A percentile compares a stretch with the other conserved stretches of the same genome.
Evolutionary conservation across 2,888 invertebrate genomes (phyloP).

Genomic region (Chalcis sispes): DNA sequence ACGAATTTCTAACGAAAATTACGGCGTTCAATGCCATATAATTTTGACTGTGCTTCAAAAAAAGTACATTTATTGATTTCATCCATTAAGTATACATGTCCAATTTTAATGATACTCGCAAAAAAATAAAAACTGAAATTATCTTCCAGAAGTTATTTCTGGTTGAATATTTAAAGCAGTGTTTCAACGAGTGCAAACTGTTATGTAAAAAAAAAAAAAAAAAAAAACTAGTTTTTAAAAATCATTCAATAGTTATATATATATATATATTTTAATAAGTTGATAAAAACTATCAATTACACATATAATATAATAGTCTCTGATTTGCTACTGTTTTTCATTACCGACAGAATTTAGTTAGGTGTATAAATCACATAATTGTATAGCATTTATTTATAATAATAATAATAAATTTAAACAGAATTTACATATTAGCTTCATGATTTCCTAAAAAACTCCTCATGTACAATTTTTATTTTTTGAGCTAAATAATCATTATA

Average conservation of each 20-base stretch:
- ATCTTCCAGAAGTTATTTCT: conserved; percentile 12
- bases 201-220: no score
- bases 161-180: conserved; percentile 29
- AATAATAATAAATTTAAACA: conserved; percentile 52
- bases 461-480: conserved; percentile 60
- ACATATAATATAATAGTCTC: conserved; percentile 6
- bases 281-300: conserved; percentile 31
- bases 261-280: conserved; percentile 51
- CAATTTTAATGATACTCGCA: conserved; percentile 24
- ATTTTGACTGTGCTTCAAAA: conserved; percentile 18
- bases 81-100: conserved; percentile 15
- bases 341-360: conserved; percentile 45
- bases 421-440: conserved; percentile 30
- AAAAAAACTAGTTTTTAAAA: conserved; percentile 39
- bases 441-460: conserved; percentile 50
- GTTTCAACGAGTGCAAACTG: conserved; percentile 17
- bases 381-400: conserved; percentile 56
- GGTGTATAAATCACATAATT: conserved; percentile 52
- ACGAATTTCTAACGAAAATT: conserved; percentile 34
- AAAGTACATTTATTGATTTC: conserved; percentile 10
- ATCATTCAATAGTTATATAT: conserved; percentile 39
- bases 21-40: conserved; percentile 13
- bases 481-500: conserved; percentile 62
- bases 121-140: conserved; percentile 22
- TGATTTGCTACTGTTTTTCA: conserved; percentile 38